Conservation (phyloP, 2,113 vertebrate genomes). For the Micromys minutus region DNA sequence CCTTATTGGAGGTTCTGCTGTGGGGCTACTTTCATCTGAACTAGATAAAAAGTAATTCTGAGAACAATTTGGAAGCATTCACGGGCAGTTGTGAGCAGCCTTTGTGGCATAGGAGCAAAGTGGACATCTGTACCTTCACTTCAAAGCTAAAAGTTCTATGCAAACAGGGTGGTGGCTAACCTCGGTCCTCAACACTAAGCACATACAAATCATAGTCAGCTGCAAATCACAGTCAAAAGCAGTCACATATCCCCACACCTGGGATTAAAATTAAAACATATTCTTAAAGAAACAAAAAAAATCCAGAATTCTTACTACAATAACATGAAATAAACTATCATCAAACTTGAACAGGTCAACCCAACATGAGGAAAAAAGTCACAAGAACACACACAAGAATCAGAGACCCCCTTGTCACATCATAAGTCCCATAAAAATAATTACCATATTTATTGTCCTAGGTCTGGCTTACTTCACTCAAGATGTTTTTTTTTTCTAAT, state of each 20-base stretch:
- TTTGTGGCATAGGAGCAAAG: neutral
- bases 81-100: neutral
- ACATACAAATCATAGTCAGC: neutral
- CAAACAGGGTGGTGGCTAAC: neutral
- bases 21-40: slow-evolving; percentile 28
- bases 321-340: too few relatives aligned
- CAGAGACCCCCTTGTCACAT: too few relatives aligned
- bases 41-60: neutral
- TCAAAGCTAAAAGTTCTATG: neutral
- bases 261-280: too few relatives aligned
- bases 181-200: neutral
- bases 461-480: neutral
- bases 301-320: too few relatives aligned
- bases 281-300: too few relatives aligned
- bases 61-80: slow-evolving; percentile 17
- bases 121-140: neutral
- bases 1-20: neutral
- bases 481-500: neutral
- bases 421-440: too few relatives aligned
- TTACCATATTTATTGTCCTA: neutral
- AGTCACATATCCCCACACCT: too few relatives aligned
- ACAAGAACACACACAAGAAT: too few relatives aligned
- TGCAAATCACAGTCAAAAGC: too few relatives aligned
- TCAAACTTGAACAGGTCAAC: too few relatives aligned
- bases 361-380: too few relatives aligned